Evolutionary conservation across 2,113 vertebrate species (phyloP), one percentile per base, ranked within the genome.

Genomic region (Jaculus jaculus): DNA sequence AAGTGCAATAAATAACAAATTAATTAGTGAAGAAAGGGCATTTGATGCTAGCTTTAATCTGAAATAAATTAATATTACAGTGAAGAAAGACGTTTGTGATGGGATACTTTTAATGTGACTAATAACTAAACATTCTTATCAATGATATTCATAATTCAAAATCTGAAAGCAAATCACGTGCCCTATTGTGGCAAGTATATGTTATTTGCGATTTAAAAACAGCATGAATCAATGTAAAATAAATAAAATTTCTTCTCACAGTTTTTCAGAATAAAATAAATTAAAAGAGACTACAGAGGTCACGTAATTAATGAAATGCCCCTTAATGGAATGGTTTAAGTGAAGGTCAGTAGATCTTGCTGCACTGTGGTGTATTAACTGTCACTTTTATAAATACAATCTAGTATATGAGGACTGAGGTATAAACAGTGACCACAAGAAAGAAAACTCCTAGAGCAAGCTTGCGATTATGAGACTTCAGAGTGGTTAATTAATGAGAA

Each of bases 21-120:
- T 97, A 98, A 98, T 98, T 97, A 96, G 90, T 93, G 96, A 97
- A 92, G 84, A 91, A 96, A 89, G 87, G 90, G 23, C 69, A 87
- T 96, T 93, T 97, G 95, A 92, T 95, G 61, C 21, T 66, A 77
- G 37, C 94, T 93, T 91, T 90, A 66, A 92, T 88, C 82, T 92
- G 85, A 98, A 54, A 28, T 16, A 69, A 91, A 95, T 96, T 69
- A 71, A 61, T 84, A 71, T 72, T 94, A 58, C 51, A 26, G 73
- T 37, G 30, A 87, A 68, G 37, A 96, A 78, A 96, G 75, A 37
- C n/a, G 68, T 9, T 66, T 61, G 86, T 92, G 89, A 11, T 1
- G 6, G 9, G 42, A 54, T 73, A 39, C 6, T 90, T 92, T 72
- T 83, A 32, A 71, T 12, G 37, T 87, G 0, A 11, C 66, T 66